Conservation (phyloP, 2,113 vertebrate genomes). For the Crotalus tigris region DNA sequence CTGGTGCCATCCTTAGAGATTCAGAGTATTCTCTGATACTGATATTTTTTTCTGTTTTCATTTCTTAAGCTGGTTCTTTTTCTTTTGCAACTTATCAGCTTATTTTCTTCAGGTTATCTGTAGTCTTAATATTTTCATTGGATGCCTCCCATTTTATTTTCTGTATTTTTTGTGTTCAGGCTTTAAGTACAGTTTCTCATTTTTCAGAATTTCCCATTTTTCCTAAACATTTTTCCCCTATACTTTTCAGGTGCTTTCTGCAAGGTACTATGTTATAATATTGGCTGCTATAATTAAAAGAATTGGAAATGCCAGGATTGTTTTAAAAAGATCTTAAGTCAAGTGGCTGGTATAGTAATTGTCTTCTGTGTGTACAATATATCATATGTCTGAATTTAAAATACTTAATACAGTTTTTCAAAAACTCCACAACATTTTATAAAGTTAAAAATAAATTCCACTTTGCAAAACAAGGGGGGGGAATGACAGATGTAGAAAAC, state of each 20-base stretch:
- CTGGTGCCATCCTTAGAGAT: neutral
- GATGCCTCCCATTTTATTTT: neutral
- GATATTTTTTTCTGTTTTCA: neutral
- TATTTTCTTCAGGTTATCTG: neutral
- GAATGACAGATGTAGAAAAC: neutral
- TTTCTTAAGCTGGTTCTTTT: neutral
- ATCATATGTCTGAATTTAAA: neutral
- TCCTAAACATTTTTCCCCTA: neutral
- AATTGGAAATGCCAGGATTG: neutral
- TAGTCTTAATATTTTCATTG: neutral
- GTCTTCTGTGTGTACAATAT: neutral
- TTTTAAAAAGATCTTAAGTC: neutral
- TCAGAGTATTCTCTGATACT: neutral
- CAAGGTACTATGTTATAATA: neutral
- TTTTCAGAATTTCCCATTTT: neutral
- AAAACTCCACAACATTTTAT: neutral
- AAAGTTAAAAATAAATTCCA: neutral
- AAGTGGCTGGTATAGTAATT: neutral
- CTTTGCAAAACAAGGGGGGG: neutral
- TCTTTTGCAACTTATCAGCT: neutral
- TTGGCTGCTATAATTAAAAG: neutral
- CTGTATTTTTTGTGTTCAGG: neutral
- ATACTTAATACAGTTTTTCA: neutral
- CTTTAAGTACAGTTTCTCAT: neutral
- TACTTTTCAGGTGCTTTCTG: neutral